phyloP scores from a whole-genome alignment of 1,140 invertebrate genomes.

The Chionoecetes opilio region DNA sequence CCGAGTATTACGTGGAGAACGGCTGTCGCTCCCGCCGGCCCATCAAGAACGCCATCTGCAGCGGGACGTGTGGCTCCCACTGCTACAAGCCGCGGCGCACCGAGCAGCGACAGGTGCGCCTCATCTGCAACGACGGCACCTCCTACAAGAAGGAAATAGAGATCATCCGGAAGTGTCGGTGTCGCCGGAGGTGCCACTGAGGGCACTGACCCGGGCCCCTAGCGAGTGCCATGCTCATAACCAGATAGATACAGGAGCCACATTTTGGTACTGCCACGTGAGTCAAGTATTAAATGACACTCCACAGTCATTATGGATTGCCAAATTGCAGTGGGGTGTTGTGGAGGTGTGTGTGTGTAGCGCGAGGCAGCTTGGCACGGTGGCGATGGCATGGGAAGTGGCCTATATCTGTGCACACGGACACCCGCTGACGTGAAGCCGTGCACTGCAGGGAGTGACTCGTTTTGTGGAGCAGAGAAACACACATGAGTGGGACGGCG shows the following conservation, averaged over 20 bases:
- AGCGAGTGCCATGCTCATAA: background rate
- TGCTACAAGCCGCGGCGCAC: constrained; percentile 96
- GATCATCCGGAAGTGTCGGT: constrained; percentile 94
- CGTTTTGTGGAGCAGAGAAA: background rate
- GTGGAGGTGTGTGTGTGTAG: background rate
- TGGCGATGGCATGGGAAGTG: background rate
- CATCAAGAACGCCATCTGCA: constrained; percentile 94
- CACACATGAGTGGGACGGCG: background rate
- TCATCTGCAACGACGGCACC: constrained; percentile 96
- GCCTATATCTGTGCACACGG: background rate
- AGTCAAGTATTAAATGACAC: constrained; percentile 11
- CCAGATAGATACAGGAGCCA: background rate
- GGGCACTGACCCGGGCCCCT: background rate
- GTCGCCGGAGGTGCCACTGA: constrained; percentile 82
- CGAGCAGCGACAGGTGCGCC: constrained; percentile 95
- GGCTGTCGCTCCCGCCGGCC: constrained; percentile 94
- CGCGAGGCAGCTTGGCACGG: background rate
- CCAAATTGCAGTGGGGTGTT: background rate
- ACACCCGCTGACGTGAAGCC: background rate
- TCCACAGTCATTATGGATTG: constrained; percentile 1
- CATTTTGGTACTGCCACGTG: background rate
- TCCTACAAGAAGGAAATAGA: constrained; percentile 98
- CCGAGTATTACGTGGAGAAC: constrained; percentile 95
- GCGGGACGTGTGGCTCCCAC: constrained; percentile 87
- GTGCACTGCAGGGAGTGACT: background rate